Evolutionary conservation across 1,140 invertebrate species (phyloP), one percentile per base, ranked within the genome.

Genomic region (Drosophila chauvacae): DNA sequence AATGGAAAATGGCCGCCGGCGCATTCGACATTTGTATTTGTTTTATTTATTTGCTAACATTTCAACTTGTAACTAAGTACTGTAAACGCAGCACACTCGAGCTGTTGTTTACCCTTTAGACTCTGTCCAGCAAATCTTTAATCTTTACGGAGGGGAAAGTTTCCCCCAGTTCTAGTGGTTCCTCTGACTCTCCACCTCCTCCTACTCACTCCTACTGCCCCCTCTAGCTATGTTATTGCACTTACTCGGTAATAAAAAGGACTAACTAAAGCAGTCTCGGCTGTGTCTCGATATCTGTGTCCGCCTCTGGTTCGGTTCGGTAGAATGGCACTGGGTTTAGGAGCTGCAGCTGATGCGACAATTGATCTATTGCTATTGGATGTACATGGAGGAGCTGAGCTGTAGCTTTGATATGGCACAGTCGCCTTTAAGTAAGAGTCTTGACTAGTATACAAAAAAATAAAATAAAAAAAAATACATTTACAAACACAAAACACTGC

Each of bases 201-300:
- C 23, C 13, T 51, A 20, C 1, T 20, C 23, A 11, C 13, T 48
- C 9, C 20, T 10, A 42, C 35, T 55, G 28, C 28, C 9, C 35
- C 35, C 26, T 39, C 60, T 53, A 37, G 57, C 63, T 70, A 45
- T 60, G 69, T 37, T 86, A 87, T 90, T 88, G 84, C 85, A 88
- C 84, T 87, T 90, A 90, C 7, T 70, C 58, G 51, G 73, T 78
- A 53, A 66, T 28, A 50, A 76, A 76, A 87, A 66, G 71, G 74
- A 88, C 85, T 90, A 90, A 84, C 85, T 88, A 90, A 88, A 90
- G 84, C 84, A 88, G 84, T 88, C 84, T 88, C 85, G 84, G 77
- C 77, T 88, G 30, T 30, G 59, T 83, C 58, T 76, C 53, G 28
- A 45, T 63, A 50, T 35, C 4, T 85, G 62, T 79, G 13, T 74